Base-by-base conservation (phyloP, 2,797 vertebrate genomes). In the Peromyscus aztecus region DNA sequence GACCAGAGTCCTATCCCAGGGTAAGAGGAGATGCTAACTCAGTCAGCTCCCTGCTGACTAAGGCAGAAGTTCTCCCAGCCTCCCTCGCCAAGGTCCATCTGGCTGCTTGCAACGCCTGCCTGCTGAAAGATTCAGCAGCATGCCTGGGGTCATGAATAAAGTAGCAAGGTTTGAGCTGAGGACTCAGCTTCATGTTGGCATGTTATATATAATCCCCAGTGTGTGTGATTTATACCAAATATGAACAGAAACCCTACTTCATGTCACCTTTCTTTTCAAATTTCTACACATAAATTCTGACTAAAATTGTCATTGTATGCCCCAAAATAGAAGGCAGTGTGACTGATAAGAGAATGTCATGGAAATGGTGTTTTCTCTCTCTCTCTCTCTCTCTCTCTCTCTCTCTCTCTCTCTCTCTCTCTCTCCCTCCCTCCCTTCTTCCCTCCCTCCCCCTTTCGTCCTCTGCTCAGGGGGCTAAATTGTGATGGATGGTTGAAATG, bases 191-290 rank as follows among this genome's bases (percentile, higher is more conserved):
- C 21, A 7, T 2, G 37, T 29, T 49, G 78, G 59, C 23, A 24
- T 4, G 24, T 52, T 24, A 61, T 23, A 16, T 21, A 61, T 23
- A 16, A n/a, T 80, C 55, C 61, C 81, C 1, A 63, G 76, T 27
- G 46, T 77, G 69, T 75, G 43, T 24, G 71, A 92, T 77, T 92
- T 84, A 40, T 73, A 91, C 77, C 90, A 71, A 86, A 82, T 12
- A 31, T 10, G 7, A 84, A 84, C 78, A 69, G 78, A 95, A 95
- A 94, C 34, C 75, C 61, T 88, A 80, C 6, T 76, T 90, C 43
- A 16, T 65, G 65, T 75, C 85, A 94, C 89, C 87, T 94, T 95
- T 80, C 91, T 91, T 89, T 89, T 90, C 93, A 81, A 46, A 85
- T 67, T 43, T 73, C 78, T 52, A 65, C 52, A 10, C 85, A 52